Base-by-base conservation (phyloP, 2,797 vertebrate genomes). In the Pteronotus mesoamericanus region DNA sequence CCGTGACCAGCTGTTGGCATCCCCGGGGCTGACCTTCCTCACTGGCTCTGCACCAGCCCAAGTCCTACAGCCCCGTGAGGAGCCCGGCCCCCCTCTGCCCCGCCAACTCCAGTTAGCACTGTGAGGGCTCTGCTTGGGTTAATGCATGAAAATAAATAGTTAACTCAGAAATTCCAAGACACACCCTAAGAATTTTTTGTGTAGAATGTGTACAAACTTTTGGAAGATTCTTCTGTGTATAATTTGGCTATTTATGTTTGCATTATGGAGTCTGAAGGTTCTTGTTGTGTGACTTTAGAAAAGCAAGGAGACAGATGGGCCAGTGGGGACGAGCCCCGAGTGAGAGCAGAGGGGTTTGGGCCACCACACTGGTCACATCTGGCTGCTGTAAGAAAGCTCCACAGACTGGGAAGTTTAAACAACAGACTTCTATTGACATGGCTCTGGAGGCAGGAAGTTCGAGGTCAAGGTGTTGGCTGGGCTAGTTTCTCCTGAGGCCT, bases 211-310 rank as follows among this genome's bases (percentile, higher is more conserved):
- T 37, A 51, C 44, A 51, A 51, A 22, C 6, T 75, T 53, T 34
- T 51, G 26, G 34, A 42, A 51, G 4, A 48, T 6, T 18, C 44
- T 66, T 44, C 29, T 34, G 57, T 10, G 8, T 12, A 4, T 15
- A 14, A 22, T 5, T 29, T 1, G 0, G 57, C 71, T n/a, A 8
- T 61, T n/a, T 0, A 0, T 15, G 11, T 21, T 61, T 29, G 37
- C 16, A 9, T 61, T 16, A 9, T 3, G 42, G 42, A 22, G 71
- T 26, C 22, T 21, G 55, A 69, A 66, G 44, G 14, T 39, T 37
- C 53, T 24, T 32, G 42, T 15, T 29, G 79, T 42, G 57, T 55
- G 71, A 34, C 55, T 57, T 1, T 14, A 15, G 42, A 39, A 24
- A 10, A 61, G 79, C 61, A 10, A 4, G 34, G 78, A 61, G 55